A percentile compares a stretch with the other conserved stretches of the same genome.
These are phyloP conservation scores for Parnassius smintheus DNA, from an alignment of 2,888 invertebrate species.

Conservation along the genomic window DNA sequence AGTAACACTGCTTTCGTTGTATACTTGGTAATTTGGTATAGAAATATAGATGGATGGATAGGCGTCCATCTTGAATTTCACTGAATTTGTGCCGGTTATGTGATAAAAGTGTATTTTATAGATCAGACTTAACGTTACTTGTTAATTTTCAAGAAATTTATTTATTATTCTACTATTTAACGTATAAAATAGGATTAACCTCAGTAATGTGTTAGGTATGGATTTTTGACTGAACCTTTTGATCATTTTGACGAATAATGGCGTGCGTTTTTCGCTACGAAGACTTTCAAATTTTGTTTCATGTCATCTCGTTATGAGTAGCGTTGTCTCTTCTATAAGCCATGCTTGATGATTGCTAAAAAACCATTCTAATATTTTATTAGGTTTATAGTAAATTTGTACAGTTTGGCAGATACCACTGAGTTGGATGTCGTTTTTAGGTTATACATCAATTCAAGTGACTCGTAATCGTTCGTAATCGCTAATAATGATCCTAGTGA, in stretches of 20 bases:
- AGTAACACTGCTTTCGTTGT: constrained; percentile 17
- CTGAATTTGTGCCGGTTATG: constrained; percentile 88
- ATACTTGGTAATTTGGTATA: constrained; percentile 23
- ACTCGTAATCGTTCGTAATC: constrained; percentile 67
- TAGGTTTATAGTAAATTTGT: constrained; percentile 18
- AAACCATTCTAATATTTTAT: constrained; percentile 26
- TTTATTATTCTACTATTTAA: constrained; percentile 70
- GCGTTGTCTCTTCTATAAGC: constrained; percentile 45
- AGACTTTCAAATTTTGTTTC: constrained; percentile 78
- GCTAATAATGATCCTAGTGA: constrained; percentile 59
- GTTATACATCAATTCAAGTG: constrained; percentile 77
- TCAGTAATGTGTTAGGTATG: constrained; percentile 89
- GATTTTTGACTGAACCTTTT: constrained; percentile 67
- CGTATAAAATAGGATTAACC: constrained; percentile 81
- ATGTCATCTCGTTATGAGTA: constrained; percentile 59
- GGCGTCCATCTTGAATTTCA: constrained; percentile 91
- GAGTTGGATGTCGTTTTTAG: constrained; percentile 79
- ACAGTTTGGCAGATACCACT: constrained; percentile 33
- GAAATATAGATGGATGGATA: constrained; percentile 76
- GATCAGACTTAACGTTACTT: constrained; percentile 68
- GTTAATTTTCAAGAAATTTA: constrained; percentile 74
- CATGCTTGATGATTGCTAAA: constrained; percentile 29
- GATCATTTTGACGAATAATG: constrained; percentile 82
- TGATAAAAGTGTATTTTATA: constrained; percentile 79
- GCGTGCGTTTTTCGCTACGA: constrained; percentile 84